These are phyloP conservation scores for Elysia chlorotica DNA, from an alignment of 1,140 invertebrate species.

Conservation along the genomic window DNA sequence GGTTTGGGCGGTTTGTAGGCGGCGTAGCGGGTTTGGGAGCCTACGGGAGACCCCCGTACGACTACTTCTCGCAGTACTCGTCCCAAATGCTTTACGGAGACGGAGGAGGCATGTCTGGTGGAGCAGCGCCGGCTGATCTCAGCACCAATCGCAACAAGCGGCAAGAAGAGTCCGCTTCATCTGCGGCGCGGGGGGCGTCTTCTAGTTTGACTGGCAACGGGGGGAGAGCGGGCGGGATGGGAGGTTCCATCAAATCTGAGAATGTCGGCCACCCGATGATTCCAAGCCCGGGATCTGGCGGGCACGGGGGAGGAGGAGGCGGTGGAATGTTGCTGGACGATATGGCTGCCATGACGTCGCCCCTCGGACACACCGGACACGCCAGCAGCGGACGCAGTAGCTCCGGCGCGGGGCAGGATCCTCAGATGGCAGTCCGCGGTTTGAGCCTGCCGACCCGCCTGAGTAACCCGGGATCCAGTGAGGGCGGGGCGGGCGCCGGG, in stretches of 20 bases:
- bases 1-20: too few relatives aligned
- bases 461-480: neutral
- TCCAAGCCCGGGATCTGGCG: too few relatives aligned
- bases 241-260: too few relatives aligned
- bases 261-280: too few relatives aligned
- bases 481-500: neutral
- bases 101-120: neutral
- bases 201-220: too few relatives aligned
- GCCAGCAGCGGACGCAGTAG: neutral
- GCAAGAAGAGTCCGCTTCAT: too few relatives aligned
- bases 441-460: neutral
- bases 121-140: conserved; percentile 9
- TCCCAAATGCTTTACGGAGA: neutral
- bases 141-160: conserved; percentile 1
- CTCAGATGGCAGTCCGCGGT: too few relatives aligned
- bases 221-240: too few relatives aligned
- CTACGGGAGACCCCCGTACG: neutral
- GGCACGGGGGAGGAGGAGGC: neutral
- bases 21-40: too few relatives aligned
- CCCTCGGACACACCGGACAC: neutral
- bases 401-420: neutral
- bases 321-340: neutral
- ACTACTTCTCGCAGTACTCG: conserved; percentile 9
- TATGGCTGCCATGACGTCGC: neutral
- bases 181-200: neutral